Evolutionary conservation across 2,113 vertebrate genomes (phyloP), one percentile per base, ranked within the genome.

Genomic region (Camelus bactrianus): DNA sequence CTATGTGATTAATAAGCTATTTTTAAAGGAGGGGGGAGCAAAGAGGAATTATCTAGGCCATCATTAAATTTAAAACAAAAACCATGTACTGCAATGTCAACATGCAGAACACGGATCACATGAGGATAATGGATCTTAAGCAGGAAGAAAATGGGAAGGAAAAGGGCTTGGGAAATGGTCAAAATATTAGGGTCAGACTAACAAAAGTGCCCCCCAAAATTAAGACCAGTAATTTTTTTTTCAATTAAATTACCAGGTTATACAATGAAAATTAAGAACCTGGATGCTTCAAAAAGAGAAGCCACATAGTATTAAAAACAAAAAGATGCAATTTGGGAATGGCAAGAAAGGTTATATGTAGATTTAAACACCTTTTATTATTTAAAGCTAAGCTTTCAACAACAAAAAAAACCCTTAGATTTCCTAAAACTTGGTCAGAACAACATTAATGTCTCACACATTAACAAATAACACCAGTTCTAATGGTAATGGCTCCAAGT

Each of bases 401-500:
- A 64, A 97, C 95, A 97, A 97, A 83, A 91, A 56, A 42, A 42
- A 4, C 38, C 38, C 56, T 50, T 89, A 96, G 46, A 87, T 92
- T 89, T 96, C 93, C 98, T 98, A 95, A 98, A 97, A 97, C 97
- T 97, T 98, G 64, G 97, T 98, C 97, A 98, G 97, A 97, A 94
- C 98, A 98, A 98, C 97, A 98, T 84, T 92, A 95, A 89, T 72
- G 87, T 96, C 97, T 97, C 97, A 98, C 80, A 60, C 65, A 95
- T 98, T 96, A 97, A 97, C 96, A 97, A 97, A 50, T 97, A 97
- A 93, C 92, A 97, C 97, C 97, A 95, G 96, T 97, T 98, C 98
- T 98, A 98, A 97, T 48, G 80, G 95, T 98, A 98, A 98, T 97
- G 97, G 98, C 98, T 98, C 98, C 96, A 98, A 99, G 99, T 99